A percentile compares a stretch with the other conserved stretches of the same genome.
Conservation (phyloP, 2,888 invertebrate genomes). For the Agriopis marginaria region DNA sequence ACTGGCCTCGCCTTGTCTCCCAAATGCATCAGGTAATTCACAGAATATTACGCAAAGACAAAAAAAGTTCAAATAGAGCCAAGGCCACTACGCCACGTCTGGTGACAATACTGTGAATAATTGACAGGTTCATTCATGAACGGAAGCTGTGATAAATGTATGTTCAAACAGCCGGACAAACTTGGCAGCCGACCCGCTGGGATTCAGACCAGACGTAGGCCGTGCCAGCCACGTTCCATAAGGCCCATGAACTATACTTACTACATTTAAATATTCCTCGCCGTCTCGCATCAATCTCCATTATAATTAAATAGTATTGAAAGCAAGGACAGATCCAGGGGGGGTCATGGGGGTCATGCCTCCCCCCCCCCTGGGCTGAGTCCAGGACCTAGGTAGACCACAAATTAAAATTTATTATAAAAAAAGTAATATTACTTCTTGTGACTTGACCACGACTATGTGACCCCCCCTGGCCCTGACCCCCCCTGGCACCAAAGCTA, state of each 20-base stretch:
- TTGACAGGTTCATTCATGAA: conserved; percentile 31
- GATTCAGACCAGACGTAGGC: neutral
- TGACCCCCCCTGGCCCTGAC: too few relatives aligned
- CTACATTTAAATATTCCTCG: neutral
- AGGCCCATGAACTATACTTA: neutral
- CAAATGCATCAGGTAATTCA: conserved; percentile 12
- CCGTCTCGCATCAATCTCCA: too few relatives aligned
- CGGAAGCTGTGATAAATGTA: conserved; percentile 29
- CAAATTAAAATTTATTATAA: too few relatives aligned
- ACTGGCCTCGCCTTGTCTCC: neutral
- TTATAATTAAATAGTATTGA: too few relatives aligned
- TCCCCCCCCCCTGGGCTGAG: too few relatives aligned
- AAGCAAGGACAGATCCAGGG: too few relatives aligned
- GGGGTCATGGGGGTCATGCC: too few relatives aligned
- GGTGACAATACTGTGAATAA: conserved; percentile 21
- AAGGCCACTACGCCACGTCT: conserved; percentile 32
- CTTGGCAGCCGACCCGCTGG: conserved; percentile 8
- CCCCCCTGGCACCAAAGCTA: too few relatives aligned
- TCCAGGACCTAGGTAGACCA: too few relatives aligned
- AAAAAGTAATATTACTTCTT: too few relatives aligned
- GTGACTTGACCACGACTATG: too few relatives aligned
- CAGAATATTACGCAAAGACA: conserved; percentile 22
- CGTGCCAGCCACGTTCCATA: neutral
- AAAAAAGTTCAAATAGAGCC: conserved; percentile 25
- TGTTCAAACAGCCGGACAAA: conserved; percentile 4